Evolutionary conservation across 2,797 vertebrate genomes (phyloP), one percentile per base, ranked within the genome.

Genomic region (Botia almorhae): DNA sequence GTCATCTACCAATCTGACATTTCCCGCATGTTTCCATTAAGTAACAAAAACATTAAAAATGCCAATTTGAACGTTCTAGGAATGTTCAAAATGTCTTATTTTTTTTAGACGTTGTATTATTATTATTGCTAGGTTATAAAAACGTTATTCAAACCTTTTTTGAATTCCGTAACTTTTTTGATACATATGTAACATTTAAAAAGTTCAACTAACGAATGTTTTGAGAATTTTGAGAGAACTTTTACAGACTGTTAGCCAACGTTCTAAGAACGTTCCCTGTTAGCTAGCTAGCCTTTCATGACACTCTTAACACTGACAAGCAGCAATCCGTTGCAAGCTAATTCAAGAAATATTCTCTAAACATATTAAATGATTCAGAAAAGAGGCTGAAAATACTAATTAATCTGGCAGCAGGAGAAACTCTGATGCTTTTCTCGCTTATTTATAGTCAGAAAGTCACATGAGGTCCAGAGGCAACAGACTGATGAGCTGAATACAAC

Each of bases 381-480:
- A 19, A 36, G 11, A n/a, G 12, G 10, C n/a, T 71, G 72, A 75
- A 60, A 53, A 75, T 43, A 36, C 46, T 43, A 71, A 58, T 61
- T 56, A 65, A 81, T 36, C 3, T 68, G 48, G n/a, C 60, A 71
- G 50, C 21, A 67, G 29, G 51, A 75, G 60, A 75, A 7, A 61
- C 14, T 36, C n/a, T 46, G n/a, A 21, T 36, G 13, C 4, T 21
- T 81, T 63, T 43, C 43, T 16, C 19, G 71, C 63, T 80, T 77
- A 80, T 85, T 74, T 74, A 81, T 85, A 65, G 26, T 19, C 64
- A 55, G 50, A 50, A 61, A 65, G 64, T 82, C 76, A 79, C 67
- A 80, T 58, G 80, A 3, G 14, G 46, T 72, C 73, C 87, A 68
- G 46, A 53, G 46, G 74, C 74, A 74, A 82, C 60, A 73, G 81